Evolutionary conservation across 2,888 invertebrate species (phyloP).

Genomic region (Quadroppia sp.): DNA sequence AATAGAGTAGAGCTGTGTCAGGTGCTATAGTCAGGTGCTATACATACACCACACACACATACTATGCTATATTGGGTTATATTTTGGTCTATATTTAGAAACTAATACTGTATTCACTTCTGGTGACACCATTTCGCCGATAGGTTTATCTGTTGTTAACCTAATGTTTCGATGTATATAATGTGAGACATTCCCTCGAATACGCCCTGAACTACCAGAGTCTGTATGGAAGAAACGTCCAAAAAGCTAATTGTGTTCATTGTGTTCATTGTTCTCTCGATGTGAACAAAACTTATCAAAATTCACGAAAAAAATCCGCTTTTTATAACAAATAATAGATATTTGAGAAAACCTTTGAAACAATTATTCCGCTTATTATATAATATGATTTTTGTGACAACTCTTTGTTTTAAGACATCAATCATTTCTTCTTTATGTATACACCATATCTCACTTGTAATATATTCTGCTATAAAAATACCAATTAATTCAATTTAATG

Average conservation of each 20-base stretch:
- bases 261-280: too few relatives aligned
- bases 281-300: background rate
- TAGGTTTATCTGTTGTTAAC: background rate
- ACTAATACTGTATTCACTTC: slow-evolving; percentile 9
- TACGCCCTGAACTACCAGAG: slow-evolving; percentile 19
- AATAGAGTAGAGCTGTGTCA: background rate
- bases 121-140: slow-evolving; percentile 35
- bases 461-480: too few relatives aligned
- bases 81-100: slow-evolving; percentile 22
- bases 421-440: too few relatives aligned
- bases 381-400: too few relatives aligned
- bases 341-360: background rate
- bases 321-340: background rate
- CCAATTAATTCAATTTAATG: too few relatives aligned
- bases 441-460: too few relatives aligned
- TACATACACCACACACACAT: too few relatives aligned
- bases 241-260: background rate
- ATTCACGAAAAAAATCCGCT: too few relatives aligned
- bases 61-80: background rate
- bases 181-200: slow-evolving; percentile 1
- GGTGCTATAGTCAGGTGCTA: background rate
- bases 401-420: too few relatives aligned
- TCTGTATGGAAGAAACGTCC: background rate
- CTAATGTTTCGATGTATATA: slow-evolving; percentile 35
- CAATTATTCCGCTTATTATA: too few relatives aligned